Evolutionary conservation across 1,140 invertebrate species (phyloP).

Genomic region (Aphaenogaster floridana): DNA sequence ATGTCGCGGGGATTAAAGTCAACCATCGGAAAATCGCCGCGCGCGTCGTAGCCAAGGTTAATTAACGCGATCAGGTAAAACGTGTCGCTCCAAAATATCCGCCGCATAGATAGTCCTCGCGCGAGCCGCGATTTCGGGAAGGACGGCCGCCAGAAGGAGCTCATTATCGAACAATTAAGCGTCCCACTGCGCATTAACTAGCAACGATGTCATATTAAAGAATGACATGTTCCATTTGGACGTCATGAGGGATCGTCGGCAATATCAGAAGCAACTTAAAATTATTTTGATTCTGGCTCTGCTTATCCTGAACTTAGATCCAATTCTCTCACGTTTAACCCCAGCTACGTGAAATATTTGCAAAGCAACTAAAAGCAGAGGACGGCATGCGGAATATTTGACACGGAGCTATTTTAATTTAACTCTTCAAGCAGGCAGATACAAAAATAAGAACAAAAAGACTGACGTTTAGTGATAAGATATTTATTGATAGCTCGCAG

Average conservation of each 20-base stretch:
- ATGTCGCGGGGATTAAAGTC: slow-evolving; percentile 69
- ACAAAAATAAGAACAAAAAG: slow-evolving; percentile 49
- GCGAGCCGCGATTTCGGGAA: background rate
- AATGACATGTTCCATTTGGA: background rate
- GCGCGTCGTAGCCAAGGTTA: slow-evolving; percentile 68
- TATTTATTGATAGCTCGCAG: slow-evolving; percentile 32
- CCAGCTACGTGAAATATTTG: background rate
- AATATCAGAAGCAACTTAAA: background rate
- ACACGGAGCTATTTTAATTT: background rate
- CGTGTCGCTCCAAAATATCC: slow-evolving; percentile 58
- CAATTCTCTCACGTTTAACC: background rate
- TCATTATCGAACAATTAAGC: slow-evolving; percentile 32
- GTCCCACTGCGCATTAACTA: background rate
- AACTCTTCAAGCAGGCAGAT: background rate
- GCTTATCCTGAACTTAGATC: background rate
- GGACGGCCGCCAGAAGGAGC: background rate
- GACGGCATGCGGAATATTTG: slow-evolving; percentile 22
- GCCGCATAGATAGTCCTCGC: background rate
- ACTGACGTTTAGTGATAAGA: slow-evolving; percentile 2
- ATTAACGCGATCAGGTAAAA: slow-evolving; percentile 58
- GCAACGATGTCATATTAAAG: background rate
- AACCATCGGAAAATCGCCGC: slow-evolving; percentile 45
- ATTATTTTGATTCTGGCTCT: slow-evolving; percentile 1
- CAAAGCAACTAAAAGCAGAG: slow-evolving; percentile 37
- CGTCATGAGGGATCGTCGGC: background rate